phyloP scores from a whole-genome alignment of 2,113 vertebrate genomes.

The Calonectris borealis region DNA sequence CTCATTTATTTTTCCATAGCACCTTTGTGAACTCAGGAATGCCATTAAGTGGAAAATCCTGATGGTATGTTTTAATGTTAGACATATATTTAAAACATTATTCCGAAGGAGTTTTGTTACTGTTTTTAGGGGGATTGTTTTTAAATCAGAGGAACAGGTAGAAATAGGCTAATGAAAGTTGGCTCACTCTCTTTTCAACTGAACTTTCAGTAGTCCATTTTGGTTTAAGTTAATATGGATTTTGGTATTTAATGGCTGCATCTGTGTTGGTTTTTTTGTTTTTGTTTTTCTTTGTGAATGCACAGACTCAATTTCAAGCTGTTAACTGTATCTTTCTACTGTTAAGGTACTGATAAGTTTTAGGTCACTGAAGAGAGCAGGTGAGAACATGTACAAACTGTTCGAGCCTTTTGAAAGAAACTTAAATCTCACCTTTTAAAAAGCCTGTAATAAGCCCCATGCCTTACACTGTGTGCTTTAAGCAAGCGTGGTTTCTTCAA shows the following conservation, averaged over 20 bases:
- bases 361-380: slow-evolving; percentile 14
- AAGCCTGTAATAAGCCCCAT: slow-evolving; percentile 63
- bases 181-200: slow-evolving; percentile 30
- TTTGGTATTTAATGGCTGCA: neutral
- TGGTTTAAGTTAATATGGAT: neutral
- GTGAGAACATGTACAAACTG: neutral
- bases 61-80: slow-evolving; percentile 17
- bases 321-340: slow-evolving; percentile 56
- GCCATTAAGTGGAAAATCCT: slow-evolving; percentile 29
- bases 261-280: neutral
- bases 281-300: slow-evolving; percentile 40
- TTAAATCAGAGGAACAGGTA: slow-evolving; percentile 33
- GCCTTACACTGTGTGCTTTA: slow-evolving; percentile 61
- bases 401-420: slow-evolving; percentile 25
- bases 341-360: slow-evolving; percentile 68
- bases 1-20: slow-evolving; percentile 61
- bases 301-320: slow-evolving; percentile 62
- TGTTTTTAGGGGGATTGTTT: slow-evolving; percentile 50
- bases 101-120: slow-evolving; percentile 40
- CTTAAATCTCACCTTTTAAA: slow-evolving; percentile 27
- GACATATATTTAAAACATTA: neutral
- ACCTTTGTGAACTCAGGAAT: slow-evolving; percentile 77
- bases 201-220: slow-evolving; percentile 30
- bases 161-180: slow-evolving; percentile 28
- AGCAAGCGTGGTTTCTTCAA: slow-evolving; percentile 33